A percentile compares a stretch with the other conserved stretches of the same genome.
Conservation (phyloP, 2,797 vertebrate genomes). For the Triplophysa yarkandensis region DNA sequence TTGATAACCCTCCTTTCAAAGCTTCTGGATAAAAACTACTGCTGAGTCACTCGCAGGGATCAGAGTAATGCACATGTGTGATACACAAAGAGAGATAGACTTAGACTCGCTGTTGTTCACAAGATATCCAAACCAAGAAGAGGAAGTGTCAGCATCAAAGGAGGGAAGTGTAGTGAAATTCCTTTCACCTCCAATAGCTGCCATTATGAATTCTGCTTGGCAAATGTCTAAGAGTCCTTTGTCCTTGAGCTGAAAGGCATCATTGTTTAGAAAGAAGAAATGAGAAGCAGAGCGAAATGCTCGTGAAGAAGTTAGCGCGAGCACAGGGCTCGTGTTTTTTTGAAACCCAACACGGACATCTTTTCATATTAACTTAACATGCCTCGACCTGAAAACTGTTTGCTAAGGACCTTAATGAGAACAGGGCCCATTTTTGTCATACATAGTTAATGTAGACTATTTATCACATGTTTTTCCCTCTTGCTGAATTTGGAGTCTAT, state of each 20-base stretch:
- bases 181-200: conserved; percentile 63
- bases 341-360: conserved; percentile 52
- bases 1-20: background rate
- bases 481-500: too few species aligned
- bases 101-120: conserved; percentile 18
- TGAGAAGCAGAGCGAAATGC: conserved; percentile 61
- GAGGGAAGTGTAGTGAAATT: conserved; percentile 57
- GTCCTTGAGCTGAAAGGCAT: conserved; percentile 51
- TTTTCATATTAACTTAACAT: conserved; percentile 56
- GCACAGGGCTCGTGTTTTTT: conserved; percentile 51
- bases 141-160: conserved; percentile 62
- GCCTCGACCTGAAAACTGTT: conserved; percentile 58
- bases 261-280: conserved; percentile 50
- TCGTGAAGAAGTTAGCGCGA: conserved; percentile 52
- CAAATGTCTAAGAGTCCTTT: conserved; percentile 53
- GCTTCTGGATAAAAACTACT: background rate
- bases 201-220: conserved; percentile 65
- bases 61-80: background rate
- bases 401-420: conserved; percentile 47
- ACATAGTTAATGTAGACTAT: too few species aligned
- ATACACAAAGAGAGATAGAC: conserved; percentile 2
- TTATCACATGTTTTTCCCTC: too few species aligned
- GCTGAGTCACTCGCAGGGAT: conserved; percentile 8
- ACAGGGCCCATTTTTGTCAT: too few species aligned
- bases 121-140: conserved; percentile 49